phyloP scores from a whole-genome alignment of 2,113 vertebrate species.

The Bufo gargarizans region DNA sequence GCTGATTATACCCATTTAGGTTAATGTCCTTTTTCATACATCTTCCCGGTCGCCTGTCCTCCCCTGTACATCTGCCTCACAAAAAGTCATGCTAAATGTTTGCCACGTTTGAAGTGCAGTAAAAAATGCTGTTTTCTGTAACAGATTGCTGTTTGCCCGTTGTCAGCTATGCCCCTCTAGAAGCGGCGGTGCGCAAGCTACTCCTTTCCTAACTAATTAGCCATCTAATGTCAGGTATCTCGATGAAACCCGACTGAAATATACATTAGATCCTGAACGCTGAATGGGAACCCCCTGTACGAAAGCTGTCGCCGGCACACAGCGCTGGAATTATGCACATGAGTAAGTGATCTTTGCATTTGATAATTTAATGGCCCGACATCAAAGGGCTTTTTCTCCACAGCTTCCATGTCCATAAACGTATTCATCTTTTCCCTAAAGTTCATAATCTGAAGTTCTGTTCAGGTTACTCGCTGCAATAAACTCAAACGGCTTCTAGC shows the following conservation, averaged over 20 bases:
- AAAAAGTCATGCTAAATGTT: constrained; percentile 8
- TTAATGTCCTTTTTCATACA: neutral
- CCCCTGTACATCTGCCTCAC: neutral
- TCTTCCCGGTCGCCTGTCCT: neutral
- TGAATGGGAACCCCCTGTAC: constrained; percentile 56
- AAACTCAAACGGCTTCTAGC: constrained; percentile 79
- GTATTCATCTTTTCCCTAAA: constrained; percentile 80
- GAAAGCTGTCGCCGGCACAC: constrained; percentile 61
- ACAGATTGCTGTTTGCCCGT: constrained; percentile 7
- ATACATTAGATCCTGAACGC: constrained; percentile 41
- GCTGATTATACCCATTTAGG: neutral
- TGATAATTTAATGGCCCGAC: constrained; percentile 69
- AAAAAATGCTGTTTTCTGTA: neutral
- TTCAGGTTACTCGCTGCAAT: constrained; percentile 80
- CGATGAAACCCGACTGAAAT: constrained; percentile 36
- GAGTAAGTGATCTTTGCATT: constrained; percentile 69
- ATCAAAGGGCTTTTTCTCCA: constrained; percentile 70
- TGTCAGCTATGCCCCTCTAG: neutral
- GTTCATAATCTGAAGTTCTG: constrained; percentile 81
- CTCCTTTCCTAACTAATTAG: constrained; percentile 35
- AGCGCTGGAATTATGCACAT: constrained; percentile 68
- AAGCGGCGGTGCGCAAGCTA: neutral
- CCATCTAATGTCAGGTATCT: constrained; percentile 46
- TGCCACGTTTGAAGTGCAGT: constrained; percentile 6
- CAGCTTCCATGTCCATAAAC: constrained; percentile 71